These are phyloP conservation scores for Allolobophora icterica DNA, from an alignment of 2,888 invertebrate species.

Conservation along the genomic window DNA sequence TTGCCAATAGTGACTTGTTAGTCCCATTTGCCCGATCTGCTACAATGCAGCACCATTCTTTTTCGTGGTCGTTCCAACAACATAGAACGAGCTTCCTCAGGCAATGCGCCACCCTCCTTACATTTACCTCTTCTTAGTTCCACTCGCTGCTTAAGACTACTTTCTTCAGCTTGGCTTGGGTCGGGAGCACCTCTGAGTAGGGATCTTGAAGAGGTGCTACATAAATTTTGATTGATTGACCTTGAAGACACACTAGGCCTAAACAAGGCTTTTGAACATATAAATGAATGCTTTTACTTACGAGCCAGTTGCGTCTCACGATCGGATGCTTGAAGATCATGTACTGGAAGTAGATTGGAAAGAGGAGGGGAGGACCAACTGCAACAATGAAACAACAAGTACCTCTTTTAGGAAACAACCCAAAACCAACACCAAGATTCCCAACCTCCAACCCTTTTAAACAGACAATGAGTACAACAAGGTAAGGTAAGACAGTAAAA, in stretches of 20 bases:
- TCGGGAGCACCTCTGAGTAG: no score
- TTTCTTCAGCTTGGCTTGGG: no score
- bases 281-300: slow-evolving; percentile 47
- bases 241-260: neutral
- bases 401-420: slow-evolving; percentile 45
- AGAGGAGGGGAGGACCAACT: slow-evolving; percentile 62
- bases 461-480: neutral
- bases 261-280: neutral
- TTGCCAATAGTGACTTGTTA: no score
- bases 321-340: slow-evolving; percentile 61
- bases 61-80: no score
- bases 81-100: no score
- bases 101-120: no score
- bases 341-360: slow-evolving; percentile 62
- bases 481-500: neutral
- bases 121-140: no score
- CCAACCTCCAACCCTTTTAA: neutral
- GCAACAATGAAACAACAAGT: slow-evolving; percentile 46
- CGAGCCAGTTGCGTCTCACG: slow-evolving; percentile 59
- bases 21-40: no score
- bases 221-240: no score
- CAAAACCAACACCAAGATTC: neutral
- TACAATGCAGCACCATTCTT: no score
- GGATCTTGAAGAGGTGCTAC: no score
- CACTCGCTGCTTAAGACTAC: no score